These are phyloP conservation scores for Diarsia mendica DNA, from an alignment of 2,888 invertebrate genomes.

Conservation along the genomic window DNA sequence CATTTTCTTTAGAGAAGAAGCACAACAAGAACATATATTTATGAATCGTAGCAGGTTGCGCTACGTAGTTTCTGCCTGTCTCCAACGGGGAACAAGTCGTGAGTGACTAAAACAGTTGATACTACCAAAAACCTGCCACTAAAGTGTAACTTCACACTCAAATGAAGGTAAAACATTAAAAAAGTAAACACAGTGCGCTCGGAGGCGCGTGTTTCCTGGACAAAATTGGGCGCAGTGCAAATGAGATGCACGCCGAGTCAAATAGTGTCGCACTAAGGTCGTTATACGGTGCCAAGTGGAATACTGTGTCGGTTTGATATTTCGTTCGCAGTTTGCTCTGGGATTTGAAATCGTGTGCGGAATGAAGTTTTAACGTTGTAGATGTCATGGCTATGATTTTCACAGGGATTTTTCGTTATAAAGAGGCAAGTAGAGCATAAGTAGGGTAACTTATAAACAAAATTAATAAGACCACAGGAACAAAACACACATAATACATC, in stretches of 20 bases:
- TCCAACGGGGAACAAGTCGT: background rate
- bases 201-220: conserved; percentile 6
- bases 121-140: background rate
- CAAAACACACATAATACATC: too few relatives aligned
- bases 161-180: conserved; percentile 17
- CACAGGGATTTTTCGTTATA: background rate
- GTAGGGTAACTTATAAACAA: background rate
- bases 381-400: background rate
- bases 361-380: conserved; percentile 18
- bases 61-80: too few relatives aligned
- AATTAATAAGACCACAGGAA: background rate
- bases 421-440: background rate
- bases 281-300: conserved; percentile 38
- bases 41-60: background rate
- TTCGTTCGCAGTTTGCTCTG: conserved; percentile 25
- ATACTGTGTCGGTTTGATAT: conserved; percentile 37
- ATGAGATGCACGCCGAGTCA: conserved; percentile 47
- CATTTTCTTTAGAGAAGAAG: background rate
- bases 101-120: background rate
- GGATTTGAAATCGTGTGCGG: conserved; percentile 18
- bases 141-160: conserved; percentile 16
- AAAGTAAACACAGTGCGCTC: conserved; percentile 29
- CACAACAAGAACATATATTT: background rate
- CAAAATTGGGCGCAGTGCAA: conserved; percentile 38
- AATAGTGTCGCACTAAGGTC: conserved; percentile 39